Conservation (phyloP, 2,113 vertebrate species). For the Pachycephala philippinensis region DNA sequence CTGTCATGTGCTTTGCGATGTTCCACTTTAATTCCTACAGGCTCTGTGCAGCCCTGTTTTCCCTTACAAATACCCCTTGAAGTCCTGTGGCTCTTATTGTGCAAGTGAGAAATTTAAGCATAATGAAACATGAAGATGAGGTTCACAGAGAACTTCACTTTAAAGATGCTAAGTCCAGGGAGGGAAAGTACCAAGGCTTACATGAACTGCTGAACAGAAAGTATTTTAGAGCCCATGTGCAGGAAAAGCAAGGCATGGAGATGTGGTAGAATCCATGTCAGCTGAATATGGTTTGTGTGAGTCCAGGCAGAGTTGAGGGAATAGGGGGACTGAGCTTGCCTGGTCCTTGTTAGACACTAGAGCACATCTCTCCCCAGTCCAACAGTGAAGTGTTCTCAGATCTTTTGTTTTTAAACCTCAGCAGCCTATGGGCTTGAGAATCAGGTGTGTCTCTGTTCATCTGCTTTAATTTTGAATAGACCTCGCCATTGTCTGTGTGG, state of each 20-base stretch:
- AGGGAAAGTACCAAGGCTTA: neutral
- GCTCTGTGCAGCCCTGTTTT: neutral
- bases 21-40: neutral
- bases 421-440: neutral
- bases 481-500: neutral
- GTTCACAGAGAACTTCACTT: neutral
- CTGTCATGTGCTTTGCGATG: neutral
- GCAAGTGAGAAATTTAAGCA: neutral
- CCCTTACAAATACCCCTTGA: neutral
- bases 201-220: neutral
- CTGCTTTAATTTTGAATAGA: neutral
- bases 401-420: neutral
- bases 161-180: neutral
- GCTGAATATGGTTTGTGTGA: neutral
- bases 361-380: neutral
- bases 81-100: neutral
- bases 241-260: neutral
- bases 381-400: neutral
- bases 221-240: neutral
- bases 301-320: neutral
- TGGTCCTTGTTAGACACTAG: neutral
- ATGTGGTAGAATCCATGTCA: neutral
- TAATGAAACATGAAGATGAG: neutral
- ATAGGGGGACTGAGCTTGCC: neutral
- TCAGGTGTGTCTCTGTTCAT: neutral